A percentile compares a stretch with the other conserved stretches of the same genome.
phyloP scores from a whole-genome alignment of 2,888 invertebrate genomes.

The Hemicrepidius hirtus region DNA sequence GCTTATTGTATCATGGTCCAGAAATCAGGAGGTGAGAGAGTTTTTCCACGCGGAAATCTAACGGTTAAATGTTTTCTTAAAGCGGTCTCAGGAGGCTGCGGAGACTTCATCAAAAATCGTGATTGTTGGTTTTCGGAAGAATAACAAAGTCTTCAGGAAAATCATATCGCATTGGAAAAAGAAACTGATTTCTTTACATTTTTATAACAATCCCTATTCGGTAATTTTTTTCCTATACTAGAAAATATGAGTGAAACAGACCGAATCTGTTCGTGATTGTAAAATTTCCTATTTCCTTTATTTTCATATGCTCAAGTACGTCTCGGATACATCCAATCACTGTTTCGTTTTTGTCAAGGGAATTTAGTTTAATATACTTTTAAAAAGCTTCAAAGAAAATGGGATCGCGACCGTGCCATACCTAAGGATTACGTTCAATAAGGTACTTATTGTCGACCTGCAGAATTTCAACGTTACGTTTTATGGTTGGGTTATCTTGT shows the following conservation, averaged over 20 bases:
- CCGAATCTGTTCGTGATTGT: conserved; percentile 6
- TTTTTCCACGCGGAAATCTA: not conserved
- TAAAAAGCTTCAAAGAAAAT: conserved; percentile 9
- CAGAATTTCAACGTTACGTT: not conserved
- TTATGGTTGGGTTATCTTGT: conserved; percentile 1
- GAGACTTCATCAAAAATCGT: not conserved
- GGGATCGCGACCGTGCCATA: conserved; percentile 7
- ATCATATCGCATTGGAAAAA: not conserved
- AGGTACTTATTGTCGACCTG: conserved; percentile 9
- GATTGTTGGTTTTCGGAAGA: not conserved
- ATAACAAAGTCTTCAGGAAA: not conserved
- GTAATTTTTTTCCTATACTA: no score
- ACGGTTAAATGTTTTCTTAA: not conserved
- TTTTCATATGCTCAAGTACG: conserved; percentile 21
- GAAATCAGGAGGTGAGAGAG: conserved; percentile 21
- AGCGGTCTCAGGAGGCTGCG: not conserved
- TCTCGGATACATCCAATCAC: conserved; percentile 33
- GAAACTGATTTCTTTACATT: not conserved
- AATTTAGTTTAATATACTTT: conserved; percentile 33
- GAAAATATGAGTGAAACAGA: conserved; percentile 11
- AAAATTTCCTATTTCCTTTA: conserved; percentile 27
- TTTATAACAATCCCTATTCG: not conserved
- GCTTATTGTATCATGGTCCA: conserved; percentile 21
- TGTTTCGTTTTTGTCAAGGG: conserved; percentile 17
- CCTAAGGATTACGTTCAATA: conserved; percentile 9